A percentile compares a stretch with the other conserved stretches of the same genome.
Evolutionary conservation across 2,797 vertebrate species (phyloP).

Genomic region (Lagodon rhomboides): DNA sequence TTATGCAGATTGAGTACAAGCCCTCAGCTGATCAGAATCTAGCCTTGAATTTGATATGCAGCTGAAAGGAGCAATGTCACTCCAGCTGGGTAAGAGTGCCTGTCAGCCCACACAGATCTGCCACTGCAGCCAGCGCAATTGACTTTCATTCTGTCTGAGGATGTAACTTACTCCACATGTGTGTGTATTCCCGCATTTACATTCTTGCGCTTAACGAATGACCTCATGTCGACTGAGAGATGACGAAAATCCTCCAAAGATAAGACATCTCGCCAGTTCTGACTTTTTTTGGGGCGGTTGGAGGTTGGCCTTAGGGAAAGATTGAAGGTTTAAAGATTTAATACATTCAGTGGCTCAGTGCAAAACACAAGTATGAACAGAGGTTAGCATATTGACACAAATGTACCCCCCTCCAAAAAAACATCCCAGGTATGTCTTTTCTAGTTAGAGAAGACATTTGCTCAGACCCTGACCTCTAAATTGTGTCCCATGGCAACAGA

Average conservation of each 20-base stretch:
- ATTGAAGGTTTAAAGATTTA: neutral
- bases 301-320: neutral
- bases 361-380: neutral
- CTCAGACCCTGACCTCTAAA: slow-evolving; percentile 21
- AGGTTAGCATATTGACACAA: neutral
- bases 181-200: neutral
- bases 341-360: neutral
- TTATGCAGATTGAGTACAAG: slow-evolving; percentile 74
- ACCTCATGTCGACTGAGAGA: slow-evolving; percentile 13
- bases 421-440: neutral
- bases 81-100: slow-evolving; percentile 52
- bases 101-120: slow-evolving; percentile 60
- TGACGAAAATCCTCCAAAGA: slow-evolving; percentile 17
- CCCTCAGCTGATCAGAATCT: slow-evolving; percentile 76
- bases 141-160: slow-evolving; percentile 33
- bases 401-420: neutral
- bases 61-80: slow-evolving; percentile 70
- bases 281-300: neutral
- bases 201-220: neutral
- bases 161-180: slow-evolving; percentile 30
- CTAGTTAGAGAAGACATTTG: slow-evolving; percentile 12
- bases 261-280: neutral
- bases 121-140: slow-evolving; percentile 36
- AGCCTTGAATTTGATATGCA: slow-evolving; percentile 73
- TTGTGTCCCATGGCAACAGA: slow-evolving; percentile 46